Conservation (phyloP, 2,113 vertebrate species). For the Gorsachius goisagi region DNA sequence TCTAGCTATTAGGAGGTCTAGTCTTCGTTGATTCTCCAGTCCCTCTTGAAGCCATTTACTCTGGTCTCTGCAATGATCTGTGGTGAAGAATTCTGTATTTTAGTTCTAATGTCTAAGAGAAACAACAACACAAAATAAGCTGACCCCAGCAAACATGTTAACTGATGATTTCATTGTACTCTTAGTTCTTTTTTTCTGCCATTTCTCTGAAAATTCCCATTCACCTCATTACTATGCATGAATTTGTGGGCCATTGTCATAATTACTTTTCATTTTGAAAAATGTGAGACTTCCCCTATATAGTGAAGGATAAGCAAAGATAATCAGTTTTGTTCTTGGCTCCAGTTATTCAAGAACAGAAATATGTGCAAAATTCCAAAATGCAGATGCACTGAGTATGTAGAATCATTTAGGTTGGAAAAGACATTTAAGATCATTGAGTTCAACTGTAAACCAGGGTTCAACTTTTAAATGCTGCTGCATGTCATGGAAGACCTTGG, state of each 20-base stretch:
- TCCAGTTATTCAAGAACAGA: not conserved
- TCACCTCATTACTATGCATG: not conserved
- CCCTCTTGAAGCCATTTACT: not conserved
- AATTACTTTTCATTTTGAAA: not conserved
- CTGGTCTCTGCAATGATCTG: not conserved
- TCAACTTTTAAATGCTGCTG: too few relatives aligned
- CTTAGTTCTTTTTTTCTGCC: not conserved
- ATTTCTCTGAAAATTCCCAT: not conserved
- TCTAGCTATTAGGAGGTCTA: not conserved
- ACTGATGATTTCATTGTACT: not conserved
- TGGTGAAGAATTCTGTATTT: not conserved
- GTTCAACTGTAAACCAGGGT: too few relatives aligned
- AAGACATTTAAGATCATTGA: too few relatives aligned
- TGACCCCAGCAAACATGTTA: not conserved
- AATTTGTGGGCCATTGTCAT: not conserved
- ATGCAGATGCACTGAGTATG: not conserved
- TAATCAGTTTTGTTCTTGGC: not conserved
- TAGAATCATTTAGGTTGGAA: too few relatives aligned
- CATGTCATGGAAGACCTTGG: too few relatives aligned
- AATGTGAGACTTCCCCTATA: fast-evolving
- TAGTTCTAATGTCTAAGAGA: not conserved
- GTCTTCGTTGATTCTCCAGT: not conserved
- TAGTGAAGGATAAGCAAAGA: not conserved
- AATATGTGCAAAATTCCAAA: not conserved
- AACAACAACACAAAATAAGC: fast-evolving